Evolutionary conservation across 2,797 vertebrate genomes (phyloP).

Genomic region (Lophotriccus pileatus): DNA sequence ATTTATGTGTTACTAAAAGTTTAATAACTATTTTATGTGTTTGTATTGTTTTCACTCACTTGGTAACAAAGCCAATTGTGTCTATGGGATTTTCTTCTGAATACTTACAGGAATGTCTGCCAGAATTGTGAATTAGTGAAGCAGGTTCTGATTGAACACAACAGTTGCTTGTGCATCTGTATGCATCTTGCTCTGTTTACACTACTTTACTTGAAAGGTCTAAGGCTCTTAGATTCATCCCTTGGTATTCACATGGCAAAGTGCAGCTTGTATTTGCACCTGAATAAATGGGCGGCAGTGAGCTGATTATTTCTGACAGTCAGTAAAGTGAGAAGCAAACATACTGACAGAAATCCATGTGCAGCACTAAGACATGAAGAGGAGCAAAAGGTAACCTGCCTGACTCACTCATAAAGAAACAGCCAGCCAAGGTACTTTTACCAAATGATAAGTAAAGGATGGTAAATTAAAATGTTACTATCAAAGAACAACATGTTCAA

Average conservation of each 20-base stretch:
- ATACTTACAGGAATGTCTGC: not conserved
- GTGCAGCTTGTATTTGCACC: constrained; percentile 46
- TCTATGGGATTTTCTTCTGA: not conserved
- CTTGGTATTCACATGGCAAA: constrained; percentile 48
- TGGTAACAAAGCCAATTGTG: not conserved
- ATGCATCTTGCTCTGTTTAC: not conserved
- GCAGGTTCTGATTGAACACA: not conserved
- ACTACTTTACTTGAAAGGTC: constrained; percentile 13
- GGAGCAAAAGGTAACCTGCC: constrained; percentile 18
- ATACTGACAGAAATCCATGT: constrained; percentile 55
- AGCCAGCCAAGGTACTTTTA: not conserved
- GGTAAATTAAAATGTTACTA: not conserved
- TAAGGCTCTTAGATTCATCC: not conserved
- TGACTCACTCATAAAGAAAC: not conserved
- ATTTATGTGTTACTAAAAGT: not conserved
- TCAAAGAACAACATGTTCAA: not conserved
- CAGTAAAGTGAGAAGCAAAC: constrained; percentile 42
- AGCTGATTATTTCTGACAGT: constrained; percentile 71
- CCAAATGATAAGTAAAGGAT: not conserved
- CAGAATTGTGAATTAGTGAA: not conserved
- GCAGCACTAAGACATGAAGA: not conserved
- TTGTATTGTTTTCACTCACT: not conserved
- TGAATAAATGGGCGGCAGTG: constrained; percentile 34
- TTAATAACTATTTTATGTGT: not conserved
- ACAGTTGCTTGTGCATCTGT: not conserved